A percentile compares a stretch with the other conserved stretches of the same genome.
phyloP scores from a whole-genome alignment of 2,888 invertebrate species.

The Pachliopta kotzebuea region DNA sequence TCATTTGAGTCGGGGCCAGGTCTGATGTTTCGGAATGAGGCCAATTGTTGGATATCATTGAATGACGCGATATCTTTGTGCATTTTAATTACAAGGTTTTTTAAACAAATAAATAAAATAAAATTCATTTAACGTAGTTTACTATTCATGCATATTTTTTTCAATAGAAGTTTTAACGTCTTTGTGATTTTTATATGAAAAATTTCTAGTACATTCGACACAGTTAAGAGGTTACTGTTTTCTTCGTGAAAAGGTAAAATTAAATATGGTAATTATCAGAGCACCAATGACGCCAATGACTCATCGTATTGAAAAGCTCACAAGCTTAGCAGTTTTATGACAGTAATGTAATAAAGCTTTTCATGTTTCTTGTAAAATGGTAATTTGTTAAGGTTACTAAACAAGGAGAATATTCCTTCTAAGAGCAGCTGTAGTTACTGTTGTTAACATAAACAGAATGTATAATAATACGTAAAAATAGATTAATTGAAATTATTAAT shows the following conservation, averaged over 20 bases:
- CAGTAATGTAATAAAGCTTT: not conserved
- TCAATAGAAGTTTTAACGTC: too few relatives aligned
- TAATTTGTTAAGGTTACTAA: not conserved
- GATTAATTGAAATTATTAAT: not conserved
- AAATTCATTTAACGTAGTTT: too few relatives aligned
- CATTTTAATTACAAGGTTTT: constrained; percentile 26
- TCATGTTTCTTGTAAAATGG: not conserved
- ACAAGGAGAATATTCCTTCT: not conserved
- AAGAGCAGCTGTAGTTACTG: not conserved
- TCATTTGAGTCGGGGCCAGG: constrained; percentile 10
- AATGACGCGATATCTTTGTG: constrained; percentile 20
- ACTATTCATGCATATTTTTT: too few relatives aligned
- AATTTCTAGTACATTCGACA: too few relatives aligned
- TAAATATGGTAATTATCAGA: too few relatives aligned
- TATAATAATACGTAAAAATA: not conserved
- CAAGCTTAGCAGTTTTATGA: too few relatives aligned
- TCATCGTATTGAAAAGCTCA: too few relatives aligned
- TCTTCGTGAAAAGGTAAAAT: too few relatives aligned
- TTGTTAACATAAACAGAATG: not conserved
- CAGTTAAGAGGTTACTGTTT: too few relatives aligned
- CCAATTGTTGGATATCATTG: constrained; percentile 22
- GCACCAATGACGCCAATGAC: too few relatives aligned
- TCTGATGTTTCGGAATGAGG: constrained; percentile 25
- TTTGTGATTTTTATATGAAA: too few relatives aligned
- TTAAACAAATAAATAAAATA: not conserved